Evolutionary conservation across 2,888 invertebrate species (phyloP).

Genomic region (Cecidostiba fungosa): DNA sequence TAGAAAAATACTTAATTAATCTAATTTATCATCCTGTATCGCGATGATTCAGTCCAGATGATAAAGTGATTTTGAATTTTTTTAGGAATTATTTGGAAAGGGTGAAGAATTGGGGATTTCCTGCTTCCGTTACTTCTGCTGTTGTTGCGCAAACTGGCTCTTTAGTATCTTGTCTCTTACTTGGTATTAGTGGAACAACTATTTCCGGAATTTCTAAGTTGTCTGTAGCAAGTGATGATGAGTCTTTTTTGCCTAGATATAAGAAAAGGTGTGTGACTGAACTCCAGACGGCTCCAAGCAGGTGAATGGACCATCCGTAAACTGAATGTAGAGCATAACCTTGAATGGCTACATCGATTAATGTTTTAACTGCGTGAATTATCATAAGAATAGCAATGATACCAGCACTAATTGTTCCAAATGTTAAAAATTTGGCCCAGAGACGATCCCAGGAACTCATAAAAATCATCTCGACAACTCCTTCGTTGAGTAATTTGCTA

Average conservation of each 20-base stretch:
- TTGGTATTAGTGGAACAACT: too few relatives aligned
- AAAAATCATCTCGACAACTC: not conserved
- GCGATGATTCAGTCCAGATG: too few relatives aligned
- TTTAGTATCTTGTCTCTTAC: too few relatives aligned
- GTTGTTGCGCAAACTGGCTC: too few relatives aligned
- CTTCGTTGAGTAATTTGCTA: not conserved
- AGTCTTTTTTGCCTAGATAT: not conserved
- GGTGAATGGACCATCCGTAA: not conserved
- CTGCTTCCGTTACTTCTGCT: too few relatives aligned
- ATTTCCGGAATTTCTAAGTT: too few relatives aligned
- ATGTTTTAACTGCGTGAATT: not conserved
- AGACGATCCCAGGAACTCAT: not conserved
- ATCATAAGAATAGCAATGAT: not conserved
- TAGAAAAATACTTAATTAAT: too few relatives aligned
- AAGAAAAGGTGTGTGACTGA: not conserved
- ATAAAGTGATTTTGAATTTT: too few relatives aligned
- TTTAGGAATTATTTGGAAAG: too few relatives aligned
- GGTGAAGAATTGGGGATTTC: too few relatives aligned
- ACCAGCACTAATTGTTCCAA: not conserved
- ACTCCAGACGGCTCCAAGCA: not conserved
- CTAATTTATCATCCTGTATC: too few relatives aligned
- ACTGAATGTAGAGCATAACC: not conserved
- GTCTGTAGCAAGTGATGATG: too few relatives aligned
- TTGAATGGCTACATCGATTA: not conserved
- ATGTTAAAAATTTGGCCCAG: not conserved